Evolutionary conservation across 1,140 invertebrate genomes (phyloP).

Genomic region (Caerostris extrusa): DNA sequence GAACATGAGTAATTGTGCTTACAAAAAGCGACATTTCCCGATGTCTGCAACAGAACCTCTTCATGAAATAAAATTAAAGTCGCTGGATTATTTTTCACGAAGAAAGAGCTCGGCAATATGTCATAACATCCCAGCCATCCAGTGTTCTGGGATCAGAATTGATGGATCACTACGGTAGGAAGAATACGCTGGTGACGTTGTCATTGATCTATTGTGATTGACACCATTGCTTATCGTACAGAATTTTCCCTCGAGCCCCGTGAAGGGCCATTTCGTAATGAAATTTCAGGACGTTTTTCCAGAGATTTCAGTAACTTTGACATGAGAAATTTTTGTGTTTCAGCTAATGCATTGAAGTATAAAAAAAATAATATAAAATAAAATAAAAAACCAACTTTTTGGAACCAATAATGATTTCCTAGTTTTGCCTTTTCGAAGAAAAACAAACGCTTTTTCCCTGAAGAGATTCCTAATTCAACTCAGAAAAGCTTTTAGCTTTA

Average conservation of each 20-base stretch:
- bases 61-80: conserved; percentile 46
- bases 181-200: conserved; percentile 41
- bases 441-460: conserved; percentile 25
- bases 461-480: not conserved
- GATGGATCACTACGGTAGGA: conserved; percentile 35
- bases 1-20: not conserved
- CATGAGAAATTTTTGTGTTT: conserved; percentile 43
- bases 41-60: not conserved
- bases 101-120: conserved; percentile 11
- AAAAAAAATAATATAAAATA: not conserved
- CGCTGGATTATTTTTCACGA: conserved; percentile 37
- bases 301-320: conserved; percentile 35
- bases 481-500: conserved; percentile 59
- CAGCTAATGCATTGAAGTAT: not conserved
- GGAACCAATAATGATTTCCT: conserved; percentile 42
- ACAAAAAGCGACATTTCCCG: not conserved
- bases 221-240: conserved; percentile 37
- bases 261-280: conserved; percentile 64
- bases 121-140: conserved; percentile 16
- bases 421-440: conserved; percentile 33
- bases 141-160: conserved; percentile 22
- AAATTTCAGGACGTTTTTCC: conserved; percentile 56
- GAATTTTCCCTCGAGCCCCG: conserved; percentile 1
- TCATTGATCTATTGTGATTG: conserved; percentile 74
- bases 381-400: not conserved